phyloP scores from a whole-genome alignment of 2,797 vertebrate genomes.

The Falco naumanni region DNA sequence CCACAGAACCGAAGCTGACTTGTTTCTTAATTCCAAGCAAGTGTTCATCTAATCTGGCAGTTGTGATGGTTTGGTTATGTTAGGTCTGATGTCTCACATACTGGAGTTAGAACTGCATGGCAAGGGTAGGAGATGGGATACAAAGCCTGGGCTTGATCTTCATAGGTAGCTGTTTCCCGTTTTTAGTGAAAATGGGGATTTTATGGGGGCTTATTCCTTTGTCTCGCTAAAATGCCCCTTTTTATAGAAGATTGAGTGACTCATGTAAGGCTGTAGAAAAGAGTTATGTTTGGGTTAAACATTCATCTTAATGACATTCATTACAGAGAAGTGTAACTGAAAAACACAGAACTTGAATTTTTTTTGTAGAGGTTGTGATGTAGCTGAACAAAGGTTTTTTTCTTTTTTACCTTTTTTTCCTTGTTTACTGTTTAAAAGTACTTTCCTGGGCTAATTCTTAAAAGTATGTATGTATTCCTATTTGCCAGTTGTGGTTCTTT shows the following conservation, averaged over 20 bases:
- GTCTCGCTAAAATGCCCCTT: neutral
- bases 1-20: neutral
- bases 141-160: neutral
- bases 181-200: neutral
- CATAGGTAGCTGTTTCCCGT: neutral
- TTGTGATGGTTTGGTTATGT: neutral
- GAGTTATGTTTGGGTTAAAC: neutral
- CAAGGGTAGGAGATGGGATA: neutral
- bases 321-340: neutral
- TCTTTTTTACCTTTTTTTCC: neutral
- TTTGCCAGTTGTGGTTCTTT: neutral
- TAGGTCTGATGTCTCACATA: neutral
- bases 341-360: neutral
- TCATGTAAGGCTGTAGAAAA: neutral
- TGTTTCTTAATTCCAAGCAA: neutral
- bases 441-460: neutral
- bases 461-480: neutral
- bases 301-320: neutral
- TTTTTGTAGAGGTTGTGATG: neutral
- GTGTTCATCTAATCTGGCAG: neutral
- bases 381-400: neutral
- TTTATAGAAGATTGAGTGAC: neutral
- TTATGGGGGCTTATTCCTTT: neutral
- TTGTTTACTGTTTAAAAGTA: neutral
- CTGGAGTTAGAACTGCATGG: neutral